Base-by-base conservation (phyloP, 2,113 vertebrate genomes). In the Pteruthius melanotis region DNA sequence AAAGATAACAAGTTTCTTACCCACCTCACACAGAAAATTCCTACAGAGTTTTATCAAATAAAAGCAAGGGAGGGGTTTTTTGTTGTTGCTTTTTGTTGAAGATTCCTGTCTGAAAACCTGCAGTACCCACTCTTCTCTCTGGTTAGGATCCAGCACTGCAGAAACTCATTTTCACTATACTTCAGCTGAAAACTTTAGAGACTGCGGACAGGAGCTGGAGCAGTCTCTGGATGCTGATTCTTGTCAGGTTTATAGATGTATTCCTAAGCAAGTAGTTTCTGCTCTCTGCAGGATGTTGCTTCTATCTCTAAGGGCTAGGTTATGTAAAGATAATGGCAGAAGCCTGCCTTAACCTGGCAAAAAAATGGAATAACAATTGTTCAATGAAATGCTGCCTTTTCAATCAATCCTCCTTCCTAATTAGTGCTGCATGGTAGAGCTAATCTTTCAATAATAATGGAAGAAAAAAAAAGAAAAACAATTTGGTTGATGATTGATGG, bases 211-310 rank as follows among this genome's bases (percentile, higher is more conserved):
- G 89, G 92, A 97, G 85, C 47, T 96, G 96, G 91, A 97, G 94
- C 89, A 86, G 96, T 95, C 91, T 97, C 95, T 96, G 91, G 89
- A 95, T 96, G 94, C 96, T 96, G 91, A 97, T 97, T 95, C 95
- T 93, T 96, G 94, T 97, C 96, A 97, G 89, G 92, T 95, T 97
- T 97, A 96, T 97, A 91, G 96, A 97, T 97, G 94, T 93, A 93
- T 97, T 97, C 86, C 87, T 91, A 96, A 94, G 96, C 91, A 97
- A 96, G 94, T 93, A 0, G 22, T 96, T 97, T 94, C 95, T 96
- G 80, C 89, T 95, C 92, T 97, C 95, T 95, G 96, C 94, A 95
- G 96, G 97, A 94, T 96, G 96, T 88, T 94, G 66, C 81, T 96
- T 96, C 95, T 94, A 44, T 90, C 91, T 95, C 93, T 91, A 68